A percentile compares a stretch with the other conserved stretches of the same genome.
Conservation (phyloP, 2,888 invertebrate genomes). For the Escarpia spicata region DNA sequence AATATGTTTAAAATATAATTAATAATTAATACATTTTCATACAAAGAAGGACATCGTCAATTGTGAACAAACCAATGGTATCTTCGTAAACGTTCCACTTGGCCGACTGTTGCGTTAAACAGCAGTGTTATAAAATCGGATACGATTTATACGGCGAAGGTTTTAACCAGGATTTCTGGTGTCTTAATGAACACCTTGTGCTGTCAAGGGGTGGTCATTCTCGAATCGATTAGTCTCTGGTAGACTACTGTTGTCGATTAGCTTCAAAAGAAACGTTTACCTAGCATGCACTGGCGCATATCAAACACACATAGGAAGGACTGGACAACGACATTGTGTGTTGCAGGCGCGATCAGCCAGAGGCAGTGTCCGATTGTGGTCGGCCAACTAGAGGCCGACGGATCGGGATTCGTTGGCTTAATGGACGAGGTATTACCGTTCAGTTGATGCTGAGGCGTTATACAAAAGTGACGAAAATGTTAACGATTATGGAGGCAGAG, state of each 20-base stretch:
- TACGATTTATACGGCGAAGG: background rate
- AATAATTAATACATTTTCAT: background rate
- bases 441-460: no score
- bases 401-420: background rate
- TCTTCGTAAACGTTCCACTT: background rate
- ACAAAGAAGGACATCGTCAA: background rate
- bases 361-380: background rate
- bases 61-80: background rate
- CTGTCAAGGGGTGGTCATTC: background rate
- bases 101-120: background rate
- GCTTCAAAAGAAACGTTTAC: background rate
- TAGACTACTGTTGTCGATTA: background rate
- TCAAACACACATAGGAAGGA: background rate
- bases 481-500: background rate
- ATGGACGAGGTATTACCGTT: background rate
- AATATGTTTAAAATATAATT: background rate
- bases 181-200: background rate
- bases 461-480: background rate
- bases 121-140: background rate
- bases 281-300: background rate
- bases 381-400: background rate
- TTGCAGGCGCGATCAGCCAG: background rate
- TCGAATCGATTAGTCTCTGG: background rate
- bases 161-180: background rate
- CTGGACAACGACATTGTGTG: background rate